Percentiles rank a stretch among this genome's conserved stretches.
Conservation (phyloP, 2,113 vertebrate species). For the Neotoma lepida region DNA sequence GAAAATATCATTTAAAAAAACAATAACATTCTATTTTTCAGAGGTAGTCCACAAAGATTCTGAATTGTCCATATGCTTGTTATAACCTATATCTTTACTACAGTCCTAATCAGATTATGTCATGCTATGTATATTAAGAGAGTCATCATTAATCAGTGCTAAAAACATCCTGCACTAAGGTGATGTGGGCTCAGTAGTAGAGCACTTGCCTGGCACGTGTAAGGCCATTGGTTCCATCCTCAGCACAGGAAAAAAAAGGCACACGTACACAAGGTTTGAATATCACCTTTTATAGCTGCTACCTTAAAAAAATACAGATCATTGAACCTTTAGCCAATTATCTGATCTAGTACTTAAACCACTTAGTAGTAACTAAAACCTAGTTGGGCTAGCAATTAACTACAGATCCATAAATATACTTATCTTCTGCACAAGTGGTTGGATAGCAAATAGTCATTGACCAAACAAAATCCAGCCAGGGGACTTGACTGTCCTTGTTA, state of each 20-base stretch:
- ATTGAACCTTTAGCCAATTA: background rate
- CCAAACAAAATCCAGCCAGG: background rate
- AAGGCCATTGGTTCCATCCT: background rate
- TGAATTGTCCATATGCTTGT: background rate
- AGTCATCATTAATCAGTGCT: background rate
- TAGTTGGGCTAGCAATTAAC: background rate
- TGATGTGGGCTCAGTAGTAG: background rate
- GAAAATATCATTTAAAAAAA: background rate
- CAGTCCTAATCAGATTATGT: too few species aligned
- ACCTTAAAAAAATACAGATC: background rate
- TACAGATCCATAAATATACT: background rate
- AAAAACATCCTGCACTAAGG: background rate
- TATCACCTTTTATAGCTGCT: background rate
- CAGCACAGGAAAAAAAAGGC: background rate
- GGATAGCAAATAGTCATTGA: rapidly evolving
- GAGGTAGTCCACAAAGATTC: background rate
- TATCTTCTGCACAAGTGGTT: background rate
- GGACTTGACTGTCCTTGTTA: too few species aligned
- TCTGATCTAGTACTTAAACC: background rate
- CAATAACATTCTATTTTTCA: too few species aligned
- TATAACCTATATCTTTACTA: background rate
- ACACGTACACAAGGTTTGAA: too few species aligned
- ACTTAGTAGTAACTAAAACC: background rate
- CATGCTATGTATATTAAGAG: background rate
- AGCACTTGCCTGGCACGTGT: background rate